Base-by-base conservation (phyloP, 2,888 invertebrate genomes). In the Melanophora roralis region DNA sequence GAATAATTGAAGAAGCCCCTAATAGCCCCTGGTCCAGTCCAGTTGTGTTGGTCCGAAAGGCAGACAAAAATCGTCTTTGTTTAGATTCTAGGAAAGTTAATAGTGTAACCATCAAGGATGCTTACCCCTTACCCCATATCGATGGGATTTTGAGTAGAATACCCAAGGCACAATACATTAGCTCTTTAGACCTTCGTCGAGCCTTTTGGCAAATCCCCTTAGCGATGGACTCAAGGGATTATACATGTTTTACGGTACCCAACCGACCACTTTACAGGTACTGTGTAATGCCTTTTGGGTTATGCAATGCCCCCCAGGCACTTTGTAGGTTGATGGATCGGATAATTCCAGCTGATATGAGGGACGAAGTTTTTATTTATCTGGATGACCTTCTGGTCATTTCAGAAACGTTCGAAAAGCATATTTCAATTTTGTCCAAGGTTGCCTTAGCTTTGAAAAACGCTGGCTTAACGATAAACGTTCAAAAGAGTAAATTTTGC, bases 11-110 rank as follows among this genome's bases (percentile, higher is more conserved):
- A 36, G 64, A 64, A 23, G 64, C 64, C 9, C 49, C 60, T 6
- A 49, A 71, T 27, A 71, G 68, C 59, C 49, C 49, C 14, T 76
- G 75, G 75, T 60, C 76, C n/a, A 71, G 69, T 64, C 69, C 69
- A 14, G 55, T 76, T 9, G 64, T 49, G 14, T 23, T 69, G 23
- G 67, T 59, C 34, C 49, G 16, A 19, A 65, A 75, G 12, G 32
- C 57, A 7, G 45, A 40, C 14, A 40, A 40, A 40, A 14, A 14
- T 4, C 40, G 14, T 40, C 40, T 14, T 3, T 40, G 40, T 40
- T 40, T 40, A 14, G 7, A 40, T 40, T 40, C 40, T 14, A 40
- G 40, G 14, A 40, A 40, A 4, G 40, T 51, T 49, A 67, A 75
- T 32, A 43, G 53, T 19, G 45, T 72, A 11, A 53, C 62, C 1